These are phyloP conservation scores for Leptinotarsa tumamoca DNA, from an alignment of 2,888 invertebrate genomes.

Conservation along the genomic window DNA sequence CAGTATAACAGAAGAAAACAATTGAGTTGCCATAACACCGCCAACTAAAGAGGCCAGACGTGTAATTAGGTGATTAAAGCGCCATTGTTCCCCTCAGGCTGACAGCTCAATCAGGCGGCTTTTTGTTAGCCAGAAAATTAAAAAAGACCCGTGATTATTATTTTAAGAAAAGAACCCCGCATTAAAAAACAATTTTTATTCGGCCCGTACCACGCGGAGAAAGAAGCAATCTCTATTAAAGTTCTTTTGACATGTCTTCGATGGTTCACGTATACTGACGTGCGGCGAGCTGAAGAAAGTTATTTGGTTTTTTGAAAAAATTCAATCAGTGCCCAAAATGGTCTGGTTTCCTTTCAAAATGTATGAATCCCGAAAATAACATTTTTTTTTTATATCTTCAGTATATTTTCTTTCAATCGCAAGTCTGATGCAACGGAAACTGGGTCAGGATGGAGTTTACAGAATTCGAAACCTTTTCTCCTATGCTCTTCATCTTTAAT, in stretches of 20 bases:
- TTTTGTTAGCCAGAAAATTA: constrained; percentile 59
- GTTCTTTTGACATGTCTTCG: neutral
- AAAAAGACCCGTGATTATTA: constrained; percentile 60
- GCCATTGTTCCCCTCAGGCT: constrained; percentile 65
- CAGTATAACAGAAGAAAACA: constrained; percentile 53
- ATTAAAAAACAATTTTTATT: constrained; percentile 66
- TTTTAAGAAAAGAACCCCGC: constrained; percentile 62
- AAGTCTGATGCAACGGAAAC: no score
- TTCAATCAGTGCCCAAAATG: neutral
- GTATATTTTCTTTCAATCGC: no score
- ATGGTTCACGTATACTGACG: neutral
- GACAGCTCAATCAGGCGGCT: constrained; percentile 66
- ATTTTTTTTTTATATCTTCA: no score
- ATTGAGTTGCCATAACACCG: constrained; percentile 62
- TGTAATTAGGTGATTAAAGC: constrained; percentile 67
- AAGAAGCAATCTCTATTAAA: constrained; percentile 20
- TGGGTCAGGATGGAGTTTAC: no score
- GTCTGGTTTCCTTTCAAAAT: neutral
- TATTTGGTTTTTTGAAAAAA: neutral
- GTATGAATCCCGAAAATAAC: neutral
- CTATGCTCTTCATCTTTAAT: no score
- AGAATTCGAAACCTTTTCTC: no score
- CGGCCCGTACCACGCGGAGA: constrained; percentile 34
- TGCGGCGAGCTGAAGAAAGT: neutral
- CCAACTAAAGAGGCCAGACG: constrained; percentile 63